Evolutionary conservation across 2,113 vertebrate genomes (phyloP).

Genomic region (Australoheros scitulus): DNA sequence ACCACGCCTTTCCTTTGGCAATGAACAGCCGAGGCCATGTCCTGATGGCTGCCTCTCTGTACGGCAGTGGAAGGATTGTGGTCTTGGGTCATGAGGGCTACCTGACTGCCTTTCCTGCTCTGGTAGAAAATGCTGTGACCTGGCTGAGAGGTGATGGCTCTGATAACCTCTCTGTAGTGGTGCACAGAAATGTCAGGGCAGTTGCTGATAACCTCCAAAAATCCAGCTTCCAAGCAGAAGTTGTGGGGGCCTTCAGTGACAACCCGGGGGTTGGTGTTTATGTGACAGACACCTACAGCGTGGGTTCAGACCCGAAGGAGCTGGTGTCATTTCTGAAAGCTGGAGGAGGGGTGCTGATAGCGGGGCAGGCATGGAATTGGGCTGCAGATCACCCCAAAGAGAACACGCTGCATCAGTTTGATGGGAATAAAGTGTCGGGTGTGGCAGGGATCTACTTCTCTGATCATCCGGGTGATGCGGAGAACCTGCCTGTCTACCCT

Average conservation of each 20-base stretch:
- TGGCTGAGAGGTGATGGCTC: conserved; percentile 52
- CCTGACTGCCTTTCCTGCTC: conserved; percentile 74
- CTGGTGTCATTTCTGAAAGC: conserved; percentile 83
- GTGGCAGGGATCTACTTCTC: conserved; percentile 90
- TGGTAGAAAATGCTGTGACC: conserved; percentile 69
- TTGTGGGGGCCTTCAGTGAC: too few species aligned
- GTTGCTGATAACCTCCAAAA: too few species aligned
- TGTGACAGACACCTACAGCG: too few species aligned
- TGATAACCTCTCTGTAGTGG: conserved; percentile 70
- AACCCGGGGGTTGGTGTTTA: too few species aligned
- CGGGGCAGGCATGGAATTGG: conserved; percentile 89
- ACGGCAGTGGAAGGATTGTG: too few species aligned
- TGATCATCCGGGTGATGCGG: conserved; percentile 69
- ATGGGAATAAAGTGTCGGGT: conserved; percentile 87
- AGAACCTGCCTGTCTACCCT: conserved; percentile 78
- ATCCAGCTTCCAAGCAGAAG: too few species aligned
- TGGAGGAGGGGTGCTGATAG: conserved; percentile 87
- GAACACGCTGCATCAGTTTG: conserved; percentile 81
- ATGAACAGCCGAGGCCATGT: background rate
- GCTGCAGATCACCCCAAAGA: conserved; percentile 70
- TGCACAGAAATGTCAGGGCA: conserved; percentile 71
- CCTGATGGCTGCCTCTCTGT: conserved; percentile 31
- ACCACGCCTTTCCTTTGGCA: conserved; percentile 26
- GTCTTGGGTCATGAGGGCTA: conserved; percentile 49
- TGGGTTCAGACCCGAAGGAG: too few species aligned